Base-by-base conservation (phyloP, 2,888 invertebrate species). In the Eristalis arbustorum region DNA sequence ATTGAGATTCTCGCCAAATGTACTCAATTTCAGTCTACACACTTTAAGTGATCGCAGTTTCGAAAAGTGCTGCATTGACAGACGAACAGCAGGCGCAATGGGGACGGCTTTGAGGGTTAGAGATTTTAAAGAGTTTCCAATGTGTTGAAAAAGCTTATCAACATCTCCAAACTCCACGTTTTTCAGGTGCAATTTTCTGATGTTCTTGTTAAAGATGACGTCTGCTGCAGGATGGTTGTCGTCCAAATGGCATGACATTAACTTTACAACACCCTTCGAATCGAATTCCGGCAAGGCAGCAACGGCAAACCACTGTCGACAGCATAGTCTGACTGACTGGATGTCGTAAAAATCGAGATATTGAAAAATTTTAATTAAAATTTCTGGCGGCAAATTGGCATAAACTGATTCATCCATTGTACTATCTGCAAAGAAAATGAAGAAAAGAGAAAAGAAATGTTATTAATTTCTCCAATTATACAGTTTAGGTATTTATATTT, bases 271-370 rank as follows among this genome's bases (percentile, higher is more conserved):
- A 42, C 75, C 80, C n/a, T 22, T 79, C 2, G 34, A 23, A n/a
- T 72, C 64, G 14, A 91, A 91, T 22, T 89, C 88, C 0, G 90
- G 90, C 0, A 89, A 79, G 28, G 88, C 88, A 0, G 89, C 89
- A 23, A 91, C 69, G 2, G 89, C 78, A 1, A 88, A 88, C 89
- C 91, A 92, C 3, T 89, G 89, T 73, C 88, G 89, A 31, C 90
- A 91, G 0, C 91, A 91, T 77, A 91, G 31, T 6, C 90, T 90
- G 1, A 90, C 76, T 22, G 90, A 89, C 67, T 90, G 90, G 37
- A 91, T 75, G 76, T 92, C 92, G 31, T 81, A 82, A 59, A 89
- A 90, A 0, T 90, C 85, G n/a, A 92, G 80, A 75, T 90, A 90
- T 1, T 88, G 75, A 77, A 92, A 91, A 11, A 92, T 89, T 63